Conservation (phyloP, 2,113 vertebrate genomes). For the Pogonocichla stellata region DNA sequence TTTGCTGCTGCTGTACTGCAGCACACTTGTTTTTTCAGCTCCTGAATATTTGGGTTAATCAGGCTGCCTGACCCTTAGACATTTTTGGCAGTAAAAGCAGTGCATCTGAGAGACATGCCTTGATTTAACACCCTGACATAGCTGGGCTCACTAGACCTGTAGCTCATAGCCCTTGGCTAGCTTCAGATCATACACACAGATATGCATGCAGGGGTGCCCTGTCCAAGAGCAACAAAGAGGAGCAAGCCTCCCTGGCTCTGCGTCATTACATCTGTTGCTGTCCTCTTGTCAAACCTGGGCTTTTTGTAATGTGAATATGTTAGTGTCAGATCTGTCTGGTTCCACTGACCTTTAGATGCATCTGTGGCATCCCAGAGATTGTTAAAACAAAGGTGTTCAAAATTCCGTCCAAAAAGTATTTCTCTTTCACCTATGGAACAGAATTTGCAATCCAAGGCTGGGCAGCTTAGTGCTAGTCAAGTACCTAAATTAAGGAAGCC, state of each 20-base stretch:
- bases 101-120: conserved; percentile 21
- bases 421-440: neutral
- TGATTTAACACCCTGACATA: conserved; percentile 37
- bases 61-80: conserved; percentile 31
- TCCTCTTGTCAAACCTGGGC: neutral
- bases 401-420: neutral
- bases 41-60: conserved; percentile 22
- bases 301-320: neutral
- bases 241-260: neutral
- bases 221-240: conserved; percentile 12
- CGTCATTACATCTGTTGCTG: neutral
- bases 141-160: conserved; percentile 4
- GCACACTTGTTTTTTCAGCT: neutral
- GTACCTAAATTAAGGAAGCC: neutral
- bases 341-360: neutral
- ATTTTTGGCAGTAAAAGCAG: conserved; percentile 46
- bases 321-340: neutral
- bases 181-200: neutral
- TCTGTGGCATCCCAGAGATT: neutral
- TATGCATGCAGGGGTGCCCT: neutral
- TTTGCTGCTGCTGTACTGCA: neutral
- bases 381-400: neutral
- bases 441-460: neutral
- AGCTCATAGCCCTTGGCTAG: conserved; percentile 5
- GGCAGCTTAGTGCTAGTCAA: neutral